phyloP scores from a whole-genome alignment of 2,113 vertebrate species.

The Gracilinanus agilis region DNA sequence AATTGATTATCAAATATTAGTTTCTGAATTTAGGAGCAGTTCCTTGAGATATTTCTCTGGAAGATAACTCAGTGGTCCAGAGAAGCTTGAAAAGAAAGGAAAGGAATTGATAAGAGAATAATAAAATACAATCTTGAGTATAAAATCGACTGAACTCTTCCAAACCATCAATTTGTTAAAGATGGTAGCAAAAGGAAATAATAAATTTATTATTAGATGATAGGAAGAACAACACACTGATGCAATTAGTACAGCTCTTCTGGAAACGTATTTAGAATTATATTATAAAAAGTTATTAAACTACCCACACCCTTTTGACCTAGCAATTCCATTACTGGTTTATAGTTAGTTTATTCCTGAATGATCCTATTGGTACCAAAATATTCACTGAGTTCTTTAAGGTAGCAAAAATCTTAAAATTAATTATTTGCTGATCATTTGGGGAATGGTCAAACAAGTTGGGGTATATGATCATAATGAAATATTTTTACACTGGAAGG shows the following conservation, averaged over 20 bases:
- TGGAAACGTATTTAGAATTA: not conserved
- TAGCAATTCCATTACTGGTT: not conserved
- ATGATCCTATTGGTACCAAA: not conserved
- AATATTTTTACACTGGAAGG: not conserved
- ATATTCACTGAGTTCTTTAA: not conserved
- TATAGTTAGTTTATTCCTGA: not conserved
- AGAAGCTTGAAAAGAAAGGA: not conserved
- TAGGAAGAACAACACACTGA: not conserved
- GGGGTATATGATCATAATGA: not conserved
- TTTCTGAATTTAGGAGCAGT: not conserved
- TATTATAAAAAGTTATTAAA: not conserved
- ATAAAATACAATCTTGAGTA: not conserved
- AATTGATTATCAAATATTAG: not conserved
- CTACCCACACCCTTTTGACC: not conserved
- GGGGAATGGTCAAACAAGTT: not conserved
- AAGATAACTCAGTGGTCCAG: not conserved
- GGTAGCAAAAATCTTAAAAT: not conserved
- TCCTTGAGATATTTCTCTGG: not conserved
- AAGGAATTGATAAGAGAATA: not conserved
- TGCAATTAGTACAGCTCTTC: not conserved
- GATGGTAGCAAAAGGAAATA: not conserved
- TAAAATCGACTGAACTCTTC: not conserved
- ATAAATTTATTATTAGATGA: not conserved
- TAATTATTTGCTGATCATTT: not conserved
- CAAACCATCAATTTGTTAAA: not conserved